Conservation (phyloP, 2,888 invertebrate genomes). For the Schizotus pectinicornis region DNA sequence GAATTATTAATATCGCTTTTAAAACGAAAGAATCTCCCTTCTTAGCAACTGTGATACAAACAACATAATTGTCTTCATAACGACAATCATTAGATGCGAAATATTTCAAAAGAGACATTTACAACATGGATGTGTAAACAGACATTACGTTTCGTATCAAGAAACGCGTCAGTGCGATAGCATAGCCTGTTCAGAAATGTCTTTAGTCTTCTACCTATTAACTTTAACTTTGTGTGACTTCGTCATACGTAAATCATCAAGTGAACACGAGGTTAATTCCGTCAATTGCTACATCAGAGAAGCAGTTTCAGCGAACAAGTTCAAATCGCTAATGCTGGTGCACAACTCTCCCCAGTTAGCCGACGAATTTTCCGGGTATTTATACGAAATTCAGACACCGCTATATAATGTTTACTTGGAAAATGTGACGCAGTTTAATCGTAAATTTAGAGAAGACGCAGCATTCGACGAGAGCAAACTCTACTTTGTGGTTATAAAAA, state of each 20-base stretch:
- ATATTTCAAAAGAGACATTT: slow-evolving; percentile 4
- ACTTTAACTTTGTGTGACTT: not conserved
- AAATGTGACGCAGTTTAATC: slow-evolving; percentile 7
- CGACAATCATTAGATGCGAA: slow-evolving; percentile 3
- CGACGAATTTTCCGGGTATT: not conserved
- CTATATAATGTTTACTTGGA: slow-evolving; percentile 17
- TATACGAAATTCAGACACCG: slow-evolving; percentile 4
- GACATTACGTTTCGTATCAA: not conserved
- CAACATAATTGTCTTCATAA: not conserved
- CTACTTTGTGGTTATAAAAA: slow-evolving; percentile 19
- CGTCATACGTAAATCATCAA: not conserved
- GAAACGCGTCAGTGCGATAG: no score
- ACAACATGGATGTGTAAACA: not conserved
- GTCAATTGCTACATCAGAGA: not conserved
- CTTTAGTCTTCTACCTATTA: not conserved
- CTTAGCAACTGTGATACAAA: no score
- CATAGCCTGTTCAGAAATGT: not conserved
- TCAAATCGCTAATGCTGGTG: slow-evolving; percentile 8
- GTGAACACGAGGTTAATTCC: not conserved
- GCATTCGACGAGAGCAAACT: slow-evolving; percentile 36
- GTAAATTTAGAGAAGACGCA: not conserved
- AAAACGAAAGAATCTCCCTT: no score
- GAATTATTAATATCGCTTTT: no score
- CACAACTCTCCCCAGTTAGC: slow-evolving; percentile 3
- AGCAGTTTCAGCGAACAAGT: slow-evolving; percentile 5